Conservation (phyloP, 37 sponge, comb jelly and placozoan genomes). For the Tethya wilhelma region DNA sequence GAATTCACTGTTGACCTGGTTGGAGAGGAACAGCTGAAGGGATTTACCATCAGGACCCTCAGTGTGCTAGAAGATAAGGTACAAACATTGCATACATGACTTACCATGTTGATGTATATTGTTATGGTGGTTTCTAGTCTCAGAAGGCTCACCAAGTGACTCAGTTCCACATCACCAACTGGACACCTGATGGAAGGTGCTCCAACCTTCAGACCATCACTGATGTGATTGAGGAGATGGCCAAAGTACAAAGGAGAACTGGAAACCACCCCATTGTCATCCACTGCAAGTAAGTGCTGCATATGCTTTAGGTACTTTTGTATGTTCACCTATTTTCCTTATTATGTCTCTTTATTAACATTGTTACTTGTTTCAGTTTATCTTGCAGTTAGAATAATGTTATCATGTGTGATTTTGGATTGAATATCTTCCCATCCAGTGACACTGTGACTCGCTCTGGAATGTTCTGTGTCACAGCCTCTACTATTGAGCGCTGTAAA, state of each 20-base stretch:
- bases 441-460: conserved; percentile 77
- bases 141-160: conserved; percentile 55
- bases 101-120: too few relatives aligned
- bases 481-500: conserved; percentile 71
- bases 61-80: conserved; percentile 41
- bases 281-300: conserved; percentile 79
- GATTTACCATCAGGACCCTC: conserved; percentile 45
- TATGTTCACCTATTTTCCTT: too few relatives aligned
- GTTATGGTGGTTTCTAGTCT: not conserved
- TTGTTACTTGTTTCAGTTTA: too few relatives aligned
- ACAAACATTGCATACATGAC: not conserved
- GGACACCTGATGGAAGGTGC: conserved; percentile 68
- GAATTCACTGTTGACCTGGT: conserved; percentile 36
- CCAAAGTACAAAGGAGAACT: conserved; percentile 72
- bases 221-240: conserved; percentile 76
- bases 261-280: conserved; percentile 83
- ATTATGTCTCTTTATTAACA: too few relatives aligned
- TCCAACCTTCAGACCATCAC: conserved; percentile 57
- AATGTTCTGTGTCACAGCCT: conserved; percentile 67
- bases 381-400: too few relatives aligned
- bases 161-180: conserved; percentile 82
- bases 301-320: too few relatives aligned
- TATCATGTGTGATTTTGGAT: too few relatives aligned
- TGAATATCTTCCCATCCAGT: too few relatives aligned
- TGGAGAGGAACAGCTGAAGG: conserved; percentile 26